Evolutionary conservation across 2,113 vertebrate species (phyloP).

Genomic region (Pelmatolapia mariae): DNA sequence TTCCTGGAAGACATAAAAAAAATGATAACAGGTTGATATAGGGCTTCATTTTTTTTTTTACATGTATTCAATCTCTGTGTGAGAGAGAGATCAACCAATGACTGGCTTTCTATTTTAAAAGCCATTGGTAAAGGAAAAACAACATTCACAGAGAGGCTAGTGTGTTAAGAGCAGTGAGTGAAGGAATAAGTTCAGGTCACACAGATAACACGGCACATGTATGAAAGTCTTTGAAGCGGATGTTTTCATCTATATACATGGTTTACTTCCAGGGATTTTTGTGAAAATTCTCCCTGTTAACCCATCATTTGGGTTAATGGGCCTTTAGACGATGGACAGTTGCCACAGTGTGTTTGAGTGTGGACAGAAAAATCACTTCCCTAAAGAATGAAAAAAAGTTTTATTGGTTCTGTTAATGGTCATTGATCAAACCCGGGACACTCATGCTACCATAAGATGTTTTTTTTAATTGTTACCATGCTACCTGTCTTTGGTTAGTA

Average conservation of each 20-base stretch:
- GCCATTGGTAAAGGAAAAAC: neutral
- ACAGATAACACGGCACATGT: neutral
- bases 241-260: neutral
- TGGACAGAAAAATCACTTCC: neutral
- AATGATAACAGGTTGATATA: neutral
- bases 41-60: neutral
- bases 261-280: neutral
- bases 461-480: neutral
- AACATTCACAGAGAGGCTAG: neutral
- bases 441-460: neutral
- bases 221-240: neutral
- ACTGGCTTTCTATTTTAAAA: neutral
- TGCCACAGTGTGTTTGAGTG: neutral
- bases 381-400: neutral
- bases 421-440: neutral
- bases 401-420: neutral
- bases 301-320: neutral
- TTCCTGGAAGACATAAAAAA: neutral
- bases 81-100: neutral
- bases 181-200: neutral
- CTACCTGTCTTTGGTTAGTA: neutral
- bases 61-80: neutral
- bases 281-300: neutral
- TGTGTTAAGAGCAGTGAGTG: neutral
- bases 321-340: neutral